Evolutionary conservation across 1,140 invertebrate species (phyloP).

Genomic region (Apis dorsata): DNA sequence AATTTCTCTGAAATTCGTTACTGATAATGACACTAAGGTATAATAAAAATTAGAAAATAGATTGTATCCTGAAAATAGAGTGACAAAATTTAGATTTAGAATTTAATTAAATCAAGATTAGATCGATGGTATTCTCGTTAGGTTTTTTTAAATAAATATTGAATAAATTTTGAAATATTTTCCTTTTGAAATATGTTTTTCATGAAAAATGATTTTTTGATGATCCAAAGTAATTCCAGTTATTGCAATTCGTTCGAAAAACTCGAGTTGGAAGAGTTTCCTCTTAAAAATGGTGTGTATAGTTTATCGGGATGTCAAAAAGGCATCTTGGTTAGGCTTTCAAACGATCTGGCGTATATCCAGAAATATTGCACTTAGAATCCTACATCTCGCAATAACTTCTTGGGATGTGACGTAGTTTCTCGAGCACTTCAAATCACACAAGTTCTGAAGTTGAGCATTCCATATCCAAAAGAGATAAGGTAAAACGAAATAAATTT

Average conservation of each 20-base stretch:
- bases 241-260: not conserved
- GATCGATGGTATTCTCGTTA: too few species aligned
- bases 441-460: not conserved
- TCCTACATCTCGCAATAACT: conserved; percentile 4
- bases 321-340: not conserved
- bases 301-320: conserved; percentile 7
- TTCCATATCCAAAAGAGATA: not conserved
- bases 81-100: too few species aligned
- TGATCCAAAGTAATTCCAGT: not conserved
- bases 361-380: conserved; percentile 37
- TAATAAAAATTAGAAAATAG: too few species aligned
- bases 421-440: not conserved
- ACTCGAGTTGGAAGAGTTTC: not conserved
- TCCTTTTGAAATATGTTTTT: too few species aligned
- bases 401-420: conserved; percentile 8
- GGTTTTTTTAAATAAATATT: too few species aligned
- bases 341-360: conserved; percentile 16
- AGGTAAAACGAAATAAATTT: not conserved
- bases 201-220: not conserved
- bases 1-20: too few species aligned
- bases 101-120: too few species aligned
- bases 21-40: too few species aligned
- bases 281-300: not conserved
- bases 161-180: too few species aligned
- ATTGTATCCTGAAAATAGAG: too few species aligned